Evolutionary conservation across 2,113 vertebrate genomes (phyloP), one percentile per base, ranked within the genome.

Genomic region (Coryphaenoides rupestris): DNA sequence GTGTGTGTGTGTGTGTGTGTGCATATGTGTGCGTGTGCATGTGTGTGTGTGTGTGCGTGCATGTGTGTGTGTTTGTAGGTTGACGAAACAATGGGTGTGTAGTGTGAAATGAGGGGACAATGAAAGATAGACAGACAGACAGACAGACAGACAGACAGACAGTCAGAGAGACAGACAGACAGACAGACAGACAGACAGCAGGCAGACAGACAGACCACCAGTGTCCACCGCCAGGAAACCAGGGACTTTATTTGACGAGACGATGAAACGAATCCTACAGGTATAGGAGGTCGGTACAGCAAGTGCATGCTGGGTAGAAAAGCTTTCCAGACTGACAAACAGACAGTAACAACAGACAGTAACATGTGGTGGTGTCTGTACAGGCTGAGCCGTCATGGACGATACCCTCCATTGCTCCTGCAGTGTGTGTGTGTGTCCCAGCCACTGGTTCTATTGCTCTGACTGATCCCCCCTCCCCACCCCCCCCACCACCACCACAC

Each of bases 341-440:
- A 23, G 50, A 49, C 67, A 78, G 62, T 74, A 77, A 65, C 71
- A 74, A 84, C 67, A 66, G 70, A 70, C 47, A 26, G 9, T 78
- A 22, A 40, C 28, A 1, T 33, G 28, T 33, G n/a, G n/a, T n/a
- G n/a, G 1, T 33, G 28, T 33, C 28, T 33, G 28, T 5, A 33
- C 28, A 33, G 28, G 28, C 28, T 33, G 28, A 9, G 28, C 28
- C 6, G 5, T 33, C 6, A 33, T 3, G 28, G 6, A 1, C 28
- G 10, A 10, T 33, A 33, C 28, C 28, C 28, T 1, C 5, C 28
- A n/a, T n/a, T n/a, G n/a, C 28, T 33, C 28, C 28, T 33, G 28
- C 28, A 33, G 28, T 33, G 3, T 33, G 5, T 33, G 5, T 9
- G 10, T 33, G 28, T 1, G 4, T 50, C 49, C n/a, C 49, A 16